A percentile compares a stretch with the other conserved stretches of the same genome.
phyloP scores from a whole-genome alignment of 2,888 invertebrate genomes.

The Morinoia aosen region DNA sequence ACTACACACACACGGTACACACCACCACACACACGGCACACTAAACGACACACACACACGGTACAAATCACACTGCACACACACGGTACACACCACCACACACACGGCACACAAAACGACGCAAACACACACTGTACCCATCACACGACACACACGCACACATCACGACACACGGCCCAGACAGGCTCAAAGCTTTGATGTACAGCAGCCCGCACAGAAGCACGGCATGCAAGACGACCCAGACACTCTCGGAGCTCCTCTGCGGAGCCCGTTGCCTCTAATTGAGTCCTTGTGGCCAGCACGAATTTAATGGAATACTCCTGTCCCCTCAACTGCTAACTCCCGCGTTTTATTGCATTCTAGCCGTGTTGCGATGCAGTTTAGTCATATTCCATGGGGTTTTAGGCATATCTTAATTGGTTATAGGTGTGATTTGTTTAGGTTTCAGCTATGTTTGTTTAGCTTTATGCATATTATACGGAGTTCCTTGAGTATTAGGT shows the following conservation, averaged over 20 bases:
- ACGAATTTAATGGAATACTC: background rate
- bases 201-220: background rate
- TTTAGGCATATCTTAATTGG: background rate
- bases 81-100: background rate
- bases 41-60: no score
- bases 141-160: background rate
- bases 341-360: background rate
- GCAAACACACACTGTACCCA: background rate
- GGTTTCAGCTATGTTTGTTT: background rate
- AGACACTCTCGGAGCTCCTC: background rate
- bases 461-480: no score
- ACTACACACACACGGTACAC: background rate
- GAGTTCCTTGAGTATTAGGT: no score
- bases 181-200: background rate
- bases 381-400: background rate
- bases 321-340: background rate
- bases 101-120: background rate
- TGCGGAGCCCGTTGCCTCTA: background rate
- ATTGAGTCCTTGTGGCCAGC: background rate
- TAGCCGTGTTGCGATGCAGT: background rate
- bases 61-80: background rate
- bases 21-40: background rate
- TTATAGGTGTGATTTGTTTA: background rate
- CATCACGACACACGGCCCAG: background rate
- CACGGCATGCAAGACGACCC: background rate